phyloP scores from a whole-genome alignment of 2,113 vertebrate species.

The Marmota monax region DNA sequence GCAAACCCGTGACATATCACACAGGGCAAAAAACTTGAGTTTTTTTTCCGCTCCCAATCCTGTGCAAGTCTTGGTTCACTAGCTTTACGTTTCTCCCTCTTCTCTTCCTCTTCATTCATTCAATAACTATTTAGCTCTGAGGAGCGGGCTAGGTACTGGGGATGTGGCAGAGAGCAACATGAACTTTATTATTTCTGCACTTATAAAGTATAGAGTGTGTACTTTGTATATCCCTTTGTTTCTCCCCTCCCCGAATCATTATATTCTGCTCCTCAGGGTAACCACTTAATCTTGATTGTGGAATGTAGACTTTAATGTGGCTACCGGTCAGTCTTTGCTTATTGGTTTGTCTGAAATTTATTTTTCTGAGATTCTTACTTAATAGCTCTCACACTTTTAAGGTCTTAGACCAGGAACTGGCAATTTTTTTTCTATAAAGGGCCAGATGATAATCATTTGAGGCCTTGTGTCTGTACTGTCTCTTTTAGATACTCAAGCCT shows the following conservation, averaged over 20 bases:
- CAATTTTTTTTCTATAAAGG: not conserved
- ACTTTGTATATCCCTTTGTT: not conserved
- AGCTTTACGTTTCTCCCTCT: not conserved
- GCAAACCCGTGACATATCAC: not conserved
- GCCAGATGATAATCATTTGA: not conserved
- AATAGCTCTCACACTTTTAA: not conserved
- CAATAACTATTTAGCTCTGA: not conserved
- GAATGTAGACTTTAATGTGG: not conserved
- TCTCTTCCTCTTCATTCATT: conserved; percentile 1
- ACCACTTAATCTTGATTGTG: not conserved
- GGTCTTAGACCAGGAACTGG: not conserved
- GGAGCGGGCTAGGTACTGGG: not conserved
- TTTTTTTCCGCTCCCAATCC: not conserved
- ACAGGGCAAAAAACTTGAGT: not conserved
- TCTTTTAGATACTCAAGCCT: not conserved
- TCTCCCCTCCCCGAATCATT: not conserved
- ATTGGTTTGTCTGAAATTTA: conserved; percentile 39
- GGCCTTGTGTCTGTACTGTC: not conserved
- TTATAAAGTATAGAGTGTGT: not conserved
- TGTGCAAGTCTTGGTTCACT: not conserved
- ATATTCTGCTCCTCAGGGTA: not conserved
- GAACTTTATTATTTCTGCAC: not conserved
- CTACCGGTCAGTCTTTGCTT: not conserved
- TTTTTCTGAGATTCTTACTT: conserved; percentile 46
- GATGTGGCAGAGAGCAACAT: not conserved